Conservation (phyloP, 2,797 vertebrate genomes). For the Enteromius anoplus region DNA sequence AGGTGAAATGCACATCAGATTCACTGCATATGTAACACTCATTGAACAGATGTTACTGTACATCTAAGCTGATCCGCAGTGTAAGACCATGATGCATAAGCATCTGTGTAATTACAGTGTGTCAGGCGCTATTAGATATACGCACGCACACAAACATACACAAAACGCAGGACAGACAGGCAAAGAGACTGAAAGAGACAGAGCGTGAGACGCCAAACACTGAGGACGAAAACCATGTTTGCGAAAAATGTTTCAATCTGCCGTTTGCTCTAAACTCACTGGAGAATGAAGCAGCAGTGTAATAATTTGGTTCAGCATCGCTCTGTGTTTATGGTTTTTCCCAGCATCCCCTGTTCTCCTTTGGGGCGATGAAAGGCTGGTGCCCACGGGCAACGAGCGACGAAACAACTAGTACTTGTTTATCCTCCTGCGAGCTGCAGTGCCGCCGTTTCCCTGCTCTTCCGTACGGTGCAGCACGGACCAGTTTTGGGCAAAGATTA, state of each 20-base stretch:
- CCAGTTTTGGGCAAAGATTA: slow-evolving; percentile 52
- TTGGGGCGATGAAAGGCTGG: not conserved
- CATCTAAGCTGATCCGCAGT: not conserved
- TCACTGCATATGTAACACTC: slow-evolving; percentile 1
- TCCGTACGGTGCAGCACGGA: not conserved
- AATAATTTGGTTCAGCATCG: slow-evolving; percentile 13
- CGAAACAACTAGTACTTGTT: slow-evolving; percentile 50
- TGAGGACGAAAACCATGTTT: slow-evolving; percentile 18
- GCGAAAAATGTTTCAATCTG: slow-evolving; percentile 3
- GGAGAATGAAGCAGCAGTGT: slow-evolving; percentile 20
- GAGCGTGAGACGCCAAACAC: not conserved
- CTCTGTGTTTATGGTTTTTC: slow-evolving; percentile 1
- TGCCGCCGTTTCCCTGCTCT: slow-evolving; percentile 5
- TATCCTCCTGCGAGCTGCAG: slow-evolving; percentile 34
- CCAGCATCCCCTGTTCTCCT: slow-evolving; percentile 28
- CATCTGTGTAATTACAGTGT: slow-evolving; percentile 9
- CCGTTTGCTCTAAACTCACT: slow-evolving; percentile 12
- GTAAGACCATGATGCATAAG: slow-evolving; percentile 3
- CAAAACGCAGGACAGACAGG: not conserved
- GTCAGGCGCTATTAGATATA: not conserved
- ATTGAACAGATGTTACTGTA: slow-evolving; percentile 3
- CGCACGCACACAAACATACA: not conserved
- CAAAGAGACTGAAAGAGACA: slow-evolving; percentile 17
- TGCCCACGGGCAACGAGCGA: slow-evolving; percentile 10
- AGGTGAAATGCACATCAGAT: not conserved